phyloP scores from a whole-genome alignment of 2,888 invertebrate genomes.

The Rhorus exstirpatorius region DNA sequence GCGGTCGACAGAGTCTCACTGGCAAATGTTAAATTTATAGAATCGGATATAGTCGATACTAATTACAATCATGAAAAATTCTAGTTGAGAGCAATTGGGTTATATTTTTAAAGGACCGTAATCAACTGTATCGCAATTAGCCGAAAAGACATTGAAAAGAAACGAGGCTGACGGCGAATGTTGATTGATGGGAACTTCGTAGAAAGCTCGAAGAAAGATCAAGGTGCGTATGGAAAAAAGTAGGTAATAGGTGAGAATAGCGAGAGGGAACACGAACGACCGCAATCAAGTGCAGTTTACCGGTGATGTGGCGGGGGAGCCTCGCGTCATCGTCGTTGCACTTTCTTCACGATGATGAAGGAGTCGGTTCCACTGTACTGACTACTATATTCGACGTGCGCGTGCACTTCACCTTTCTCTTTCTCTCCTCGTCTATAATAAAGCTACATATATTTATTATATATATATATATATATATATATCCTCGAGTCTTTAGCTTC shows the following conservation, averaged over 20 bases:
- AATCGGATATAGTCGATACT: no score
- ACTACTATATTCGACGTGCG: slow-evolving; percentile 71
- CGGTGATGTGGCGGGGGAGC: slow-evolving; percentile 59
- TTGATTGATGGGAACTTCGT: slow-evolving; percentile 16
- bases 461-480: not conserved
- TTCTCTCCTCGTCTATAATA: slow-evolving; percentile 76
- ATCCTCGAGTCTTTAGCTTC: slow-evolving; percentile 46
- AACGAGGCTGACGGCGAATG: not conserved
- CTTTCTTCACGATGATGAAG: slow-evolving; percentile 79
- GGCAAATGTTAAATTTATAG: no score
- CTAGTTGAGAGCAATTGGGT: no score
- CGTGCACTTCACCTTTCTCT: slow-evolving; percentile 84
- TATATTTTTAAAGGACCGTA: not conserved
- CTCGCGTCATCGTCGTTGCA: slow-evolving; percentile 79
- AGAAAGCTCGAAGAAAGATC: slow-evolving; percentile 11
- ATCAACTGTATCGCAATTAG: not conserved
- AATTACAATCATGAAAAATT: no score
- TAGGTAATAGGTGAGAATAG: slow-evolving; percentile 65
- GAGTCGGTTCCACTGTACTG: slow-evolving; percentile 31
- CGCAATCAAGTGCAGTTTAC: slow-evolving; percentile 30
- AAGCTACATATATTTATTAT: not conserved
- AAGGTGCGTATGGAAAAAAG: slow-evolving; percentile 33
- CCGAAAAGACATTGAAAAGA: not conserved
- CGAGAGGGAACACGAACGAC: slow-evolving; percentile 51
- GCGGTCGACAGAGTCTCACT: no score